A percentile compares a stretch with the other conserved stretches of the same genome.
Evolutionary conservation across 2,797 vertebrate species (phyloP).

Genomic region (Gambusia yucatana): DNA sequence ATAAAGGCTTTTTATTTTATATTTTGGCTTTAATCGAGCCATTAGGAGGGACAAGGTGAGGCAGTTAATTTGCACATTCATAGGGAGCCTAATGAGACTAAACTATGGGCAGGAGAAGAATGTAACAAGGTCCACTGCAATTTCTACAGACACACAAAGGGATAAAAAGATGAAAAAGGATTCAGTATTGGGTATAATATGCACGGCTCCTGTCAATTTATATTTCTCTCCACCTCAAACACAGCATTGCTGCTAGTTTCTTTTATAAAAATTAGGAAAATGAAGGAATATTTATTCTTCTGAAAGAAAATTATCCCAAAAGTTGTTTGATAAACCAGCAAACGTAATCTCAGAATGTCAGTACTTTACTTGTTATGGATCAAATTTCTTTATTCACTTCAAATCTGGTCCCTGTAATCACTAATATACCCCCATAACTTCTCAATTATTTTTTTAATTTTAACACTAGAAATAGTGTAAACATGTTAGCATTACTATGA

Average conservation of each 20-base stretch:
- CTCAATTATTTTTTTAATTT: neutral
- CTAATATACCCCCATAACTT: neutral
- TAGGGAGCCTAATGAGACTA: conserved; percentile 26
- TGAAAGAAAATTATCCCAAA: neutral
- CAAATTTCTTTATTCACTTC: neutral
- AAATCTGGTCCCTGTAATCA: neutral
- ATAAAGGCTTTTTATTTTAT: conserved; percentile 12
- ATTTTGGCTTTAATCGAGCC: conserved; percentile 27
- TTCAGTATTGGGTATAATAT: neutral
- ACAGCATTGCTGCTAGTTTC: neutral
- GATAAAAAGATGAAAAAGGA: conserved; percentile 13
- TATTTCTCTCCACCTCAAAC: neutral
- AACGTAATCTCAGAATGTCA: neutral
- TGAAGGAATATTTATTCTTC: neutral
- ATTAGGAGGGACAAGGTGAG: conserved; percentile 19
- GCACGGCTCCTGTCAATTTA: neutral
- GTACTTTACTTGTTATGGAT: neutral
- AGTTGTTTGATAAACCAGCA: neutral
- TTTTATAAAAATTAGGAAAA: neutral
- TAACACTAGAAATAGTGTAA: neutral
- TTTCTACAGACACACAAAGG: conserved; percentile 4
- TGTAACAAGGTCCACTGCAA: conserved; percentile 14
- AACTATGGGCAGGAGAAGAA: conserved; percentile 23
- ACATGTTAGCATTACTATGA: neutral
- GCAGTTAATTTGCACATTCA: conserved; percentile 25